These are phyloP conservation scores for Carlito syrichta DNA, from an alignment of 2,113 vertebrate genomes.

Conservation along the genomic window DNA sequence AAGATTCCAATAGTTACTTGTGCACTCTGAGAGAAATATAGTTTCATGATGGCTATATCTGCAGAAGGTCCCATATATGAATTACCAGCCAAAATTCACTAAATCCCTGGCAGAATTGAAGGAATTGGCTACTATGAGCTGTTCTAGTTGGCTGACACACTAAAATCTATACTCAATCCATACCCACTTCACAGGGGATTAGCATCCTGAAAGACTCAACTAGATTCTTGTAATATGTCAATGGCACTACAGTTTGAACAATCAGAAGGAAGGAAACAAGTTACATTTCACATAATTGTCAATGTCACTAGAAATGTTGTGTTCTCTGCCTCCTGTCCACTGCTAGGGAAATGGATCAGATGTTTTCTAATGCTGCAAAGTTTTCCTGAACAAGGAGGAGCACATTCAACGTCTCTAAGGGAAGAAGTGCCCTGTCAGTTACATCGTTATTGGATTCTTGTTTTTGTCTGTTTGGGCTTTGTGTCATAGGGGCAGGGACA, in stretches of 20 bases:
- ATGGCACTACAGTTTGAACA: not conserved
- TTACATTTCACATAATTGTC: not conserved
- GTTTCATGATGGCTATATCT: not conserved
- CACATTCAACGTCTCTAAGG: not conserved
- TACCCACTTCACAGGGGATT: not conserved
- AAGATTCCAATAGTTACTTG: not conserved
- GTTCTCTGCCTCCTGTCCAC: not conserved
- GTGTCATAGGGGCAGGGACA: no score
- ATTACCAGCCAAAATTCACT: not conserved
- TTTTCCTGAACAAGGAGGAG: not conserved
- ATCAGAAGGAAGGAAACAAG: not conserved
- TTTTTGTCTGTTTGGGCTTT: not conserved
- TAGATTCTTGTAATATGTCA: not conserved
- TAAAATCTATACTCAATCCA: not conserved
- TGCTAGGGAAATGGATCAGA: not conserved
- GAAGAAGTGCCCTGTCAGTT: fast-evolving
- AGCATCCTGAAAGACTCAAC: not conserved
- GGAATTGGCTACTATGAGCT: not conserved
- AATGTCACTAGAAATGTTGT: not conserved
- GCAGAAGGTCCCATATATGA: not conserved
- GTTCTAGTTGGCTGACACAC: not conserved
- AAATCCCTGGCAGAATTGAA: not conserved
- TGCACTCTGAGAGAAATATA: not conserved
- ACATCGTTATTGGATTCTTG: not conserved
- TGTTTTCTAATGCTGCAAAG: not conserved